Percentiles rank a stretch among this genome's conserved stretches.
phyloP scores from a whole-genome alignment of 2,797 vertebrate species.

The Acrossocheilus wenchowensis region DNA sequence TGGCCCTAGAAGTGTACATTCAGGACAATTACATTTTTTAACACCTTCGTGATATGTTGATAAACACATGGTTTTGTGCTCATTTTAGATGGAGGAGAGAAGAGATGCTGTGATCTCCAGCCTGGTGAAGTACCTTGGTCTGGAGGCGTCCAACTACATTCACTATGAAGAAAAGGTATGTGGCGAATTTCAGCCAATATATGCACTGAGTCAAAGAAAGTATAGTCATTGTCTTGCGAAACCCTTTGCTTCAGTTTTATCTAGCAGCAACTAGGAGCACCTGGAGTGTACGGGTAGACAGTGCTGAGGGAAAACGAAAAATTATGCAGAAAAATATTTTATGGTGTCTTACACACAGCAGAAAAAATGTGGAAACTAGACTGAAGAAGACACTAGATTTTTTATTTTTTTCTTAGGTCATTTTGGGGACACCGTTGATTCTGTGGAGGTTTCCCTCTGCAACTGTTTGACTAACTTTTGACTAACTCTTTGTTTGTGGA shows the following conservation, averaged over 20 bases:
- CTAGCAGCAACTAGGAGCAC: neutral
- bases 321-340: neutral
- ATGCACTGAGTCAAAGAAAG: conserved; percentile 22
- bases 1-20: too few relatives aligned
- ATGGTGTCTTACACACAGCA: neutral
- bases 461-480: neutral
- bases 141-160: conserved; percentile 74
- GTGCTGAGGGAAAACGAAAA: neutral
- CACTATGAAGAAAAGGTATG: conserved; percentile 81
- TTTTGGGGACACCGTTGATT: neutral
- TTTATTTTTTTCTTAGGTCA: neutral
- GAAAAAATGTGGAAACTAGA: neutral
- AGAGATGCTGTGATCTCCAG: conserved; percentile 72
- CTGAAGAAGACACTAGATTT: too few relatives aligned
- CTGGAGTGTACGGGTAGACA: neutral
- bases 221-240: neutral
- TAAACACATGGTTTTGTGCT: conserved; percentile 28
- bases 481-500: neutral
- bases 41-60: too few relatives aligned
- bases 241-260: neutral
- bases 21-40: conserved; percentile 49
- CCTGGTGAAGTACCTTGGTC: conserved; percentile 77
- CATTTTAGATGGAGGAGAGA: conserved; percentile 71
- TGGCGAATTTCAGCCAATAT: conserved; percentile 28
- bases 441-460: neutral